A percentile compares a stretch with the other conserved stretches of the same genome.
Evolutionary conservation across 1,140 invertebrate species (phyloP).

Genomic region (Drosophila kikkawai): DNA sequence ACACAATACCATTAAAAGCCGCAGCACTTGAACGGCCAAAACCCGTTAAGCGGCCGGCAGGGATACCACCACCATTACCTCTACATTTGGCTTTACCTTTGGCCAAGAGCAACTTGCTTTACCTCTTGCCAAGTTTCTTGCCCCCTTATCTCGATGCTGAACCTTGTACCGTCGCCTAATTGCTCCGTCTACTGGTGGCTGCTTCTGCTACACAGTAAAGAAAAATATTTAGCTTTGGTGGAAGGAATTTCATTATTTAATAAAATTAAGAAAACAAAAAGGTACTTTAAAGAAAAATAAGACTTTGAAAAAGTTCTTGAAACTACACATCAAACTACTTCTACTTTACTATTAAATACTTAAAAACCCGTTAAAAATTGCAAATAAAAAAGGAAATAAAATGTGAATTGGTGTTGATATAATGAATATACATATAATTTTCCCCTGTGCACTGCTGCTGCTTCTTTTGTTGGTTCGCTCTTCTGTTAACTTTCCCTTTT

Average conservation of each 20-base stretch:
- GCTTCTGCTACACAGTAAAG: constrained; percentile 10
- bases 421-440: neutral
- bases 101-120: constrained; percentile 68
- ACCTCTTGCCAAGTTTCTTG: constrained; percentile 42
- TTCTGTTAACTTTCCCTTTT: constrained; percentile 79
- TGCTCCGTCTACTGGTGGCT: constrained; percentile 43
- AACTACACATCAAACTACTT: neutral
- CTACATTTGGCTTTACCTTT: constrained; percentile 11
- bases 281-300: neutral
- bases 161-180: constrained; percentile 51
- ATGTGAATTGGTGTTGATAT: neutral
- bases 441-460: neutral
- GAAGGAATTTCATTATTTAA: no score
- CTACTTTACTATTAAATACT: neutral
- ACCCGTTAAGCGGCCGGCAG: constrained; percentile 70
- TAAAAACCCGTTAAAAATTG: neutral
- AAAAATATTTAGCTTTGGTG: neutral
- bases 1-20: constrained; percentile 79
- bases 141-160: constrained; percentile 27
- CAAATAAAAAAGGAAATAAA: no score
- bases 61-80: constrained; percentile 42
- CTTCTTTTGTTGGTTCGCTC: constrained; percentile 25
- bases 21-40: constrained; percentile 68
- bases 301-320: neutral
- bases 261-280: neutral